Conservation (phyloP, 2,113 vertebrate species). For the Mionectes macconnelli region DNA sequence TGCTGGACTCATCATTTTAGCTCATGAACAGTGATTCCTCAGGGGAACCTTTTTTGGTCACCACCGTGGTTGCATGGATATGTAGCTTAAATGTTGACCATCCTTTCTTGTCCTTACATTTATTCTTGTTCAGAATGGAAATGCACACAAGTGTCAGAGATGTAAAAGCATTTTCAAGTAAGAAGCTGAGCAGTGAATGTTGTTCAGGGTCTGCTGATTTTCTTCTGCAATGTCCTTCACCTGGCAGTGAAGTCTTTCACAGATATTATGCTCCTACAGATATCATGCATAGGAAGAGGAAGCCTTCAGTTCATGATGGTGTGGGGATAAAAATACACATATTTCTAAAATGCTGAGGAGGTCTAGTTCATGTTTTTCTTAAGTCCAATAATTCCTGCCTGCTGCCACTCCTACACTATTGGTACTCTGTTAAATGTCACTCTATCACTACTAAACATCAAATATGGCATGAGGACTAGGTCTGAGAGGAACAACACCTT, state of each 20-base stretch:
- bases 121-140: background rate
- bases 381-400: background rate
- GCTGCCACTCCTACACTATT: rapidly evolving
- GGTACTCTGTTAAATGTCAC: background rate
- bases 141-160: background rate
- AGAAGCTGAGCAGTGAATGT: background rate
- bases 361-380: background rate
- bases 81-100: background rate
- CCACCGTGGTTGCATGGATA: background rate
- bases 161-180: background rate
- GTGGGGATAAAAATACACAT: background rate
- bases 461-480: background rate
- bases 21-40: background rate
- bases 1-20: background rate
- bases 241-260: background rate
- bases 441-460: background rate
- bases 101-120: background rate
- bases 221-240: background rate
- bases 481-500: background rate
- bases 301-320: background rate
- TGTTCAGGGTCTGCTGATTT: background rate
- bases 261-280: background rate
- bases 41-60: background rate
- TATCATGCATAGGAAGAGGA: background rate
- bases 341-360: background rate